Evolutionary conservation across 2,797 vertebrate genomes (phyloP), one percentile per base, ranked within the genome.

Genomic region (Crocidura indochinensis): DNA sequence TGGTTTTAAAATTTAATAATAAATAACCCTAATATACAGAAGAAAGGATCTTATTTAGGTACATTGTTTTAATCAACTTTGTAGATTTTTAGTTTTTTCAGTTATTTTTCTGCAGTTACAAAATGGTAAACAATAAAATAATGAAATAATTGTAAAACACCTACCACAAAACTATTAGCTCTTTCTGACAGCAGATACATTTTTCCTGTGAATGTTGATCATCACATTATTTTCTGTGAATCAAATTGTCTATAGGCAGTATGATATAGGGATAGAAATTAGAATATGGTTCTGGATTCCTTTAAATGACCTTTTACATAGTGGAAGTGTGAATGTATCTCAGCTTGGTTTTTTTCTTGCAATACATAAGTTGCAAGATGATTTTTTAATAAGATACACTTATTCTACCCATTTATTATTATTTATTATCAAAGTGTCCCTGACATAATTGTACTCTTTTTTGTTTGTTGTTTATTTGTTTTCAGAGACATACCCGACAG

Each of bases 81-180:
- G 2, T 15, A 1, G 56, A 47, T 10, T 29, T 44, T 44, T 72
- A 19, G 0, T 53, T 11, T 49, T 51, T 29, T 51, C 3, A 72
- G 90, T 71, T 67, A 8, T 5, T 24, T 80, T 31, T 12, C 22
- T n/a, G 10, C 2, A 51, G 1, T 38, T 78, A 1, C 73, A 82
- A 90, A 91, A 80, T 75, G 12, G 6, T 81, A 8, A 80, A 77
- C 22, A 90, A 81, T 80, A 4, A 60, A 78, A 10, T 87, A 68
- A 76, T 29, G 65, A 60, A 74, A 10, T 87, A 68, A 76, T 29
- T 69, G 31, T 17, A 73, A 79, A 78, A 60, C 1, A 29, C 14
- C 49, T 76, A 81, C 38, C 38, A 78, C 53, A 11, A 24, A 12
- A 9, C 17, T n/a, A 44, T 71, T 69, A 46, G 11, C 24, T 6